Conservation (phyloP, 2,888 invertebrate species). For the Phengaris arion region DNA sequence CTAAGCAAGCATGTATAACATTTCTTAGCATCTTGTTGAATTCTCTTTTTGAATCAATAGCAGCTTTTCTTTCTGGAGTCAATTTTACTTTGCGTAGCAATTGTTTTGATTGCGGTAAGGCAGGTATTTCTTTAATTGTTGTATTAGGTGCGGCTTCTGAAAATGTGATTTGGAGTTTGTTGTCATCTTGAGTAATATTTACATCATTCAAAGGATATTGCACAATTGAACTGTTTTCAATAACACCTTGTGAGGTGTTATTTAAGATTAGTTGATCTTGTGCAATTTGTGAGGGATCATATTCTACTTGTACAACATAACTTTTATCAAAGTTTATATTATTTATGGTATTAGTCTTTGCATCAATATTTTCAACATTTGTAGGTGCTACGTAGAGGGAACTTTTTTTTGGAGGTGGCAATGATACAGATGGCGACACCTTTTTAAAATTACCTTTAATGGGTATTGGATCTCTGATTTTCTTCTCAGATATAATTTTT, state of each 20-base stretch:
- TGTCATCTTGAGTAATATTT: constrained; percentile 17
- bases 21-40: constrained; percentile 69
- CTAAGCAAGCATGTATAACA: constrained; percentile 60
- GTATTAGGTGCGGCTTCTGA: constrained; percentile 6
- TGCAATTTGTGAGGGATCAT: not conserved
- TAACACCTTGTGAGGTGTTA: not conserved
- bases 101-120: constrained; percentile 31
- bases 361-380: not conserved
- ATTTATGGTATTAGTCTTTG: not conserved
- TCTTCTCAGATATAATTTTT: constrained; percentile 31
- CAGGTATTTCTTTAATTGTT: constrained; percentile 14
- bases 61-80: constrained; percentile 59
- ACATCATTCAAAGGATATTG: not conserved
- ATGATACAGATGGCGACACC: constrained; percentile 51
- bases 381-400: constrained; percentile 3
- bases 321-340: constrained; percentile 30
- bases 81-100: constrained; percentile 48
- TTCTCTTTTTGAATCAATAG: constrained; percentile 64
- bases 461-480: constrained; percentile 35
- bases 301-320: constrained; percentile 33
- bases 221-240: not conserved
- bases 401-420: constrained; percentile 46
- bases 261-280: constrained; percentile 8
- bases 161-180: not conserved
- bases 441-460: constrained; percentile 50